Percentiles rank a stretch among this genome's conserved stretches.
Conservation (phyloP, 2,797 vertebrate species). For the Arremon brunneinucha region DNA sequence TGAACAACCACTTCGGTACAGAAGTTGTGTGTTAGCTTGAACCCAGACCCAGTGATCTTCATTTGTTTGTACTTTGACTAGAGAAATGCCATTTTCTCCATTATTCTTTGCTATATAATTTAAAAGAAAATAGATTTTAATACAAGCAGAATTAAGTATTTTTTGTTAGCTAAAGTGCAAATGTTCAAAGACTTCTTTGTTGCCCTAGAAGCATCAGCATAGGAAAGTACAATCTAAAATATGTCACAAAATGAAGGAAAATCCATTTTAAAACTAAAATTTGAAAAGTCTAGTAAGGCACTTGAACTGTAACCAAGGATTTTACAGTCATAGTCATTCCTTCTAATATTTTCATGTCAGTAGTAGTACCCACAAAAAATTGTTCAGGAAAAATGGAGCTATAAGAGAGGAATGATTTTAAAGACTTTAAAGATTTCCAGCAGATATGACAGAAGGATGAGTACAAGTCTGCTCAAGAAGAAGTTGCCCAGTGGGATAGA, state of each 20-base stretch:
- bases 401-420: not conserved
- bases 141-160: not conserved
- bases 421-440: not conserved
- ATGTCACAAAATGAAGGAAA: not conserved
- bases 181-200: not conserved
- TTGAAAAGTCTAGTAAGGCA: not conserved
- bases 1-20: slow-evolving; percentile 68
- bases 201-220: not conserved
- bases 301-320: not conserved
- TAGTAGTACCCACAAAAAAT: not conserved
- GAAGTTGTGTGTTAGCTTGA: slow-evolving; percentile 67
- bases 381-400: not conserved
- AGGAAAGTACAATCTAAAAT: not conserved
- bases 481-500: not conserved
- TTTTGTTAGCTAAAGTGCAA: not conserved
- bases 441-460: not conserved
- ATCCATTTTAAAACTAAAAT: not conserved
- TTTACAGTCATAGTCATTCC: not conserved
- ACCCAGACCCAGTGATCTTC: slow-evolving; percentile 73
- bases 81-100: slow-evolving; percentile 67
- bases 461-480: not conserved
- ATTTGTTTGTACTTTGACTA: slow-evolving; percentile 69
- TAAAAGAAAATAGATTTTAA: slow-evolving; percentile 8
- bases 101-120: slow-evolving; percentile 67
- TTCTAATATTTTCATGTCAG: not conserved